These are phyloP conservation scores for Tetragnatha versicolor DNA, from an alignment of 1,140 invertebrate genomes.

Conservation along the genomic window DNA sequence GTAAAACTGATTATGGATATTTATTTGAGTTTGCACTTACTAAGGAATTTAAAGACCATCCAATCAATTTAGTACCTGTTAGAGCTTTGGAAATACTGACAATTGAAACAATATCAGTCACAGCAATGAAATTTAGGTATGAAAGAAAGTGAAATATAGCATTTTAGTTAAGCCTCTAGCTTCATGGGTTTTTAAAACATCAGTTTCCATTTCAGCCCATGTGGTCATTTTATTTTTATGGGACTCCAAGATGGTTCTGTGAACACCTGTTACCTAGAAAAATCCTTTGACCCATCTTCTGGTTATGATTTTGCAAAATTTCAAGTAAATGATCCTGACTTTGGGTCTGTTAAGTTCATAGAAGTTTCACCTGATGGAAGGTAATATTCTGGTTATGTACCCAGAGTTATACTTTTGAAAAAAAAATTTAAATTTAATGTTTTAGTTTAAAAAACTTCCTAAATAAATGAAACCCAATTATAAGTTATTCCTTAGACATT, in stretches of 20 bases:
- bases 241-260: constrained; percentile 53
- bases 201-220: too few species aligned
- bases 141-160: too few species aligned
- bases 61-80: constrained; percentile 19
- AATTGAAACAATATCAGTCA: background rate
- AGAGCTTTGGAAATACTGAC: constrained; percentile 25
- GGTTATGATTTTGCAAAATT: constrained; percentile 16
- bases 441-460: too few species aligned
- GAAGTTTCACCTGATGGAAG: constrained; percentile 40
- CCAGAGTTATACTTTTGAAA: too few species aligned
- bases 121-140: constrained; percentile 20
- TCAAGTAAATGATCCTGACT: background rate
- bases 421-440: too few species aligned
- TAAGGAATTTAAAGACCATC: background rate
- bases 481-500: too few species aligned
- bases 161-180: too few species aligned
- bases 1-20: constrained; percentile 29
- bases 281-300: constrained; percentile 13
- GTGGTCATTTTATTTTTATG: constrained; percentile 70
- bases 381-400: too few species aligned
- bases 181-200: too few species aligned
- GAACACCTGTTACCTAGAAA: constrained; percentile 63
- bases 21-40: constrained; percentile 36
- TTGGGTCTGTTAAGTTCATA: background rate
- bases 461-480: too few species aligned